Percentiles rank a stretch among this genome's conserved stretches.
These are phyloP conservation scores for Octopus bimaculoides DNA, from an alignment of 1,140 invertebrate genomes.

Conservation along the genomic window DNA sequence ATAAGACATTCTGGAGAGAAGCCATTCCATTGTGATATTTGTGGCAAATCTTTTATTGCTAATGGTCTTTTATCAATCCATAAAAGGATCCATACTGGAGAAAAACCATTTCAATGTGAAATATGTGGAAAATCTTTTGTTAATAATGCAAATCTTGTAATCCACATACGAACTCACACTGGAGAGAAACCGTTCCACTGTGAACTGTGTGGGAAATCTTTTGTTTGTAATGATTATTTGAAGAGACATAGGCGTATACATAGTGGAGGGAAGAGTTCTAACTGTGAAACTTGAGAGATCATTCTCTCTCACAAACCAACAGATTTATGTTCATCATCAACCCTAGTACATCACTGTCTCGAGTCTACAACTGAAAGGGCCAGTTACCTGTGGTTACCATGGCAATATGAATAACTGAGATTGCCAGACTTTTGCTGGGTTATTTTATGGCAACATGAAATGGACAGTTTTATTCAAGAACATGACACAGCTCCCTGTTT, in stretches of 20 bases:
- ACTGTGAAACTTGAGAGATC: conserved; percentile 54
- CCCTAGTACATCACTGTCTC: too few species aligned
- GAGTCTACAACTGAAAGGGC: too few species aligned
- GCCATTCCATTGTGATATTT: conserved; percentile 81
- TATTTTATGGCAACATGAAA: too few species aligned
- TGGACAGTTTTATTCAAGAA: too few species aligned
- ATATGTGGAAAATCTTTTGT: conserved; percentile 70
- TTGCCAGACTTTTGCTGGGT: too few species aligned
- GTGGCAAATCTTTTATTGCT: conserved; percentile 72
- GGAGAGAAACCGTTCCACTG: background rate
- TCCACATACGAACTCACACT: conserved; percentile 29
- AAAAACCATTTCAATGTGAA: conserved; percentile 84
- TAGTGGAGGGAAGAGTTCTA: conserved; percentile 50
- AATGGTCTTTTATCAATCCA: conserved; percentile 27
- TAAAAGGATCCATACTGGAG: conserved; percentile 70
- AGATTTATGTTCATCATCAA: too few species aligned
- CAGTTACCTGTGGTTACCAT: too few species aligned
- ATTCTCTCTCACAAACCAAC: conserved; percentile 25
- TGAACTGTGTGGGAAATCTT: conserved; percentile 1
- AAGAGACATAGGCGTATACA: conserved; percentile 52
- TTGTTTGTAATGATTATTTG: conserved; percentile 31
- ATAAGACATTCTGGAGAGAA: conserved; percentile 78
- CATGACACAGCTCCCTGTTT: too few species aligned
- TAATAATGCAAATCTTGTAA: conserved; percentile 55
- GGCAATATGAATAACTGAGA: too few species aligned